Base-by-base conservation (phyloP, 2,888 invertebrate genomes). In the Cordilura impudica region DNA sequence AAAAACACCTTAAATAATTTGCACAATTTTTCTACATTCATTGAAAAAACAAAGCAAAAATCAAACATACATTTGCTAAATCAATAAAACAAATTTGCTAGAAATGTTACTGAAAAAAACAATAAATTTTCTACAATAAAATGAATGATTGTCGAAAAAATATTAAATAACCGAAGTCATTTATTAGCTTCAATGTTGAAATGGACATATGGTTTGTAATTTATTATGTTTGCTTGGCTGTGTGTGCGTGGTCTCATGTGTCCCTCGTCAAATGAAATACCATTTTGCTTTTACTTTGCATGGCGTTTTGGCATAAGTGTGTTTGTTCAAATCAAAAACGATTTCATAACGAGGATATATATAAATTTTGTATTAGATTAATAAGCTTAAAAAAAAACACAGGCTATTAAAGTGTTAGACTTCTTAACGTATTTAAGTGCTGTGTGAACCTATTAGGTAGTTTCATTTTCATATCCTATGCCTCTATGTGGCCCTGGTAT, bases 131-230 rank as follows among this genome's bases (percentile, higher is more conserved):
- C 53, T 12, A 18, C 16, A 26, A 54, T 54, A 43, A 54, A 45
- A 29, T 8, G 35, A 21, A n/a, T n/a, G n/a, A n/a, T n/a, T n/a
- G n/a, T n/a, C n/a, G n/a, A 21, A 31, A 31, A 31, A 53, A 54
- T n/a, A n/a, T n/a, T n/a, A 31, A 54, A 54, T 18, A 4, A 54
- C 31, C 18, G 31, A 54, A 54, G 54, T 54, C 54, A 54, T 54
- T 54, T 18, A 29, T 53, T 54, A n/a, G 18, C 12, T 54, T 54
- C 31, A 3, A 14, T 21, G 31, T 54, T 67, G 66, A 58, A 69
- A 69, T 58, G 58, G 69, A 69, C 69, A 69, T 69, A 58, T 69
- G 69, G 58, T 58, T n/a, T n/a, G n/a, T n/a, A n/a, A 69, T 69
- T 69, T 69, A 69, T 67, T 47, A 47, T 21, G 26, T 53, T 7